These are phyloP conservation scores for Colossoma macropomum DNA, from an alignment of 2,113 vertebrate species.

Conservation along the genomic window DNA sequence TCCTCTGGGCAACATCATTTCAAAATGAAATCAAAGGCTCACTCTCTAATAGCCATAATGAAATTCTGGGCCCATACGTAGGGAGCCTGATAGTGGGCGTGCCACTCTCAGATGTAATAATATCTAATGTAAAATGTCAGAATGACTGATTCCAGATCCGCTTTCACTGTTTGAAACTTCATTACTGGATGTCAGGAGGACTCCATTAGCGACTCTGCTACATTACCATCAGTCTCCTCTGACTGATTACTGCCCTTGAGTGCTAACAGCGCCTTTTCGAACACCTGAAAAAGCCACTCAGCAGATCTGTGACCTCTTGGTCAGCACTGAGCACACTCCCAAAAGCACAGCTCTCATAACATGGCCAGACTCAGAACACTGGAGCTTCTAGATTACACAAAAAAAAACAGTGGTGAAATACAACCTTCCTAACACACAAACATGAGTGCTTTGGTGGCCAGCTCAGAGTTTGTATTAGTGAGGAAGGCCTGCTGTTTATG, in stretches of 20 bases:
- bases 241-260: not conserved
- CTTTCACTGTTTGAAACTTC: not conserved
- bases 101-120: not conserved
- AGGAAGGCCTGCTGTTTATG: too few relatives aligned
- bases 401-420: not conserved
- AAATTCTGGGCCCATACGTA: not conserved
- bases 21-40: not conserved
- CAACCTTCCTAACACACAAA: not conserved
- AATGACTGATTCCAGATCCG: not conserved
- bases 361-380: not conserved
- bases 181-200: not conserved
- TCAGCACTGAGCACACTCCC: not conserved
- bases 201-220: not conserved
- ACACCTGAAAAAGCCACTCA: not conserved
- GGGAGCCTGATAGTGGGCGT: not conserved
- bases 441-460: not conserved
- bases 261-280: not conserved
- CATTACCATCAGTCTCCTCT: slow-evolving; percentile 4
- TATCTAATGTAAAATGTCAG: not conserved
- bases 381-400: not conserved
- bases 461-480: not conserved
- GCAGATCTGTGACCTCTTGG: not conserved
- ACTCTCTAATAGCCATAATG: not conserved
- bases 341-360: not conserved
- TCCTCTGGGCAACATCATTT: not conserved